Evolutionary conservation across 2,888 invertebrate genomes (phyloP), one percentile per base, ranked within the genome.

Genomic region (Aquatica leii): DNA sequence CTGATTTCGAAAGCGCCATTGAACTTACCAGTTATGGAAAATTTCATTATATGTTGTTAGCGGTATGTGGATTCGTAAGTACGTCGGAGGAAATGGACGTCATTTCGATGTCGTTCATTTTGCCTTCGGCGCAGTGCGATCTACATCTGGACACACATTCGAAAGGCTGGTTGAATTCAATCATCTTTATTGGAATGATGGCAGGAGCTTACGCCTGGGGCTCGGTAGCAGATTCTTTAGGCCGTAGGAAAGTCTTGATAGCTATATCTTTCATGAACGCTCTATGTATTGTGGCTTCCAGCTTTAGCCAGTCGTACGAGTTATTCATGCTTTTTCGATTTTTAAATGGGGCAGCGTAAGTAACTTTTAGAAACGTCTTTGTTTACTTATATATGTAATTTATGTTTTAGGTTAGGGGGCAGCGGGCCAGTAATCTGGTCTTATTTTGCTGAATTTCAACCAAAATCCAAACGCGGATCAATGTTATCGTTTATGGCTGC

Each of bases 81-180:
- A 94, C 94, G 73, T 94, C 94, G 82, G 95, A 96, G 87, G 95
- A 95, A 86, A 94, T 96, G 90, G 95, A 95, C 85, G 94, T 95
- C 84, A 93, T 96, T 78, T 94, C 93, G 75, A 94, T 96, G 90
- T 95, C 95, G 72, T 96, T 95, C 87, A 93, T 96, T 82, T 85
- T 96, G 68, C 95, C 95, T 48, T 93, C 94, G 75, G 95, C 95
- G 71, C 92, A 95, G 83, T 95, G 95, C 87, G 96, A 96, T 85
- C 86, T 96, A 81, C 83, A 92, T 71, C 87, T 96, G 75, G 90
- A 91, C 78, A 94, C 95, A 58, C 87, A 90, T 74, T 91, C 93
- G 70, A 95, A 95, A 83, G 93, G 93, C 81, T 88, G 87, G 87
- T 86, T 90, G 72, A 87, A 85, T 75, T 85, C 86, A 70, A 85